Percentiles rank a stretch among this genome's conserved stretches.
Evolutionary conservation across 2,113 vertebrate genomes (phyloP).

Genomic region (Galeopterus variegatus): DNA sequence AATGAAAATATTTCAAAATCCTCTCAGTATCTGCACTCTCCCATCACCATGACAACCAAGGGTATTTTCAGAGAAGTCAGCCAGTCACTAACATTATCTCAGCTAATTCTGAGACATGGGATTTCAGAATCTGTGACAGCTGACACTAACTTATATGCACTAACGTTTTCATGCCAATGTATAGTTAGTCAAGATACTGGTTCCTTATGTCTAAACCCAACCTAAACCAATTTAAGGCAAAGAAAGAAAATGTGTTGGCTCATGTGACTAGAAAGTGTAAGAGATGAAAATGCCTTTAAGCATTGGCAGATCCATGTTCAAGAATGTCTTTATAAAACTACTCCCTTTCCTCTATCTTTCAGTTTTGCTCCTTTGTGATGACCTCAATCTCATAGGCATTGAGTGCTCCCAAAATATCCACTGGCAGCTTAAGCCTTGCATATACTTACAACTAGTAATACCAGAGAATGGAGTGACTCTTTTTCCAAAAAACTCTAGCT

Average conservation of each 20-base stretch:
- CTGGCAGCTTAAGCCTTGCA: neutral
- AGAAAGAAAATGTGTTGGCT: neutral
- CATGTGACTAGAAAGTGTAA: neutral
- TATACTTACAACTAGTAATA: neutral
- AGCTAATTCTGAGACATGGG: slow-evolving; percentile 43
- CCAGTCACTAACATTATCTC: slow-evolving; percentile 49
- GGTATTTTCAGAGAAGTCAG: slow-evolving; percentile 69
- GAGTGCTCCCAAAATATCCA: neutral
- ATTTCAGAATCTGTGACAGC: slow-evolving; percentile 60
- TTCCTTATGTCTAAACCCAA: neutral
- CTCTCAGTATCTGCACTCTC: slow-evolving; percentile 10
- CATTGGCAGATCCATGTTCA: neutral
- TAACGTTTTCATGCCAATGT: neutral
- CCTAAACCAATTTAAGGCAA: neutral
- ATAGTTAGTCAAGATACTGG: neutral
- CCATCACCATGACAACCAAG: slow-evolving; percentile 71
- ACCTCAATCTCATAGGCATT: neutral
- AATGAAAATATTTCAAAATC: slow-evolving; percentile 58
- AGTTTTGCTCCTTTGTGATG: neutral
- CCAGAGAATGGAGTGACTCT: neutral
- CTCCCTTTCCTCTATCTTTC: neutral
- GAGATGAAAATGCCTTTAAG: neutral
- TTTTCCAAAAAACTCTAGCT: neutral
- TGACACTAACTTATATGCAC: slow-evolving; percentile 30
- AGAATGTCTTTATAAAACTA: neutral